Base-by-base conservation (phyloP, 2,113 vertebrate genomes). In the Charadrius vociferus region DNA sequence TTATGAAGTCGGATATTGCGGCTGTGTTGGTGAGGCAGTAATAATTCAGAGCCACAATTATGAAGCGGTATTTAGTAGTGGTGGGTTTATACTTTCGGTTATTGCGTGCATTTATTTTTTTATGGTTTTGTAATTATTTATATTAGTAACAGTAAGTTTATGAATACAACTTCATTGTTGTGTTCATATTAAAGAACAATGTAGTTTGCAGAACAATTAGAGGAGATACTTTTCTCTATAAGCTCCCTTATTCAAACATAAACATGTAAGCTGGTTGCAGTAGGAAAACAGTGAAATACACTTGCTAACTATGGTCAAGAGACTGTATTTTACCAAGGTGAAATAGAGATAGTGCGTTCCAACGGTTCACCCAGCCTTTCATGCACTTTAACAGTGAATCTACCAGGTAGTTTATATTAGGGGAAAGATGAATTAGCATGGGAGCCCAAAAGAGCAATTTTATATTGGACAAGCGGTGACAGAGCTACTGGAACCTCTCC, bases 81-180 rank as follows among this genome's bases (percentile, higher is more conserved):
- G 56, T 86, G 70, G 73, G 59, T 67, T 95, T 82, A 88, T 85
- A 59, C 68, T 90, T 83, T 67, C 45, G 45, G 78, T 89, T 92
- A 66, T 80, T 92, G 74, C 6, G 1, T 56, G 56, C 78, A 20
- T 94, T 90, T 91, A 49, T 84, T 94, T 94, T 68, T 86, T 65
- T 12, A 91, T 79, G 56, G 62, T 79, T 91, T 84, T 78, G 63
- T 87, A 94, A 94, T 86, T 81, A 95, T 95, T 94, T 96, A 19
- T 75, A 86, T 93, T 66, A 81, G 75, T 75, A 93, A 55, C 65
- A 88, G 85, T 36, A 61, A 90, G 22, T 74, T 93, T 79, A 62
- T 56, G 81, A 95, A 88, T n/a, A 77, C 19, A 91, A 30, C 49
- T 73, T 74, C 18, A 12, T 90, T 39, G 30, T 65, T 91, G 74